Conservation (phyloP, 2,888 invertebrate genomes). For the Drosophila eohydei region DNA sequence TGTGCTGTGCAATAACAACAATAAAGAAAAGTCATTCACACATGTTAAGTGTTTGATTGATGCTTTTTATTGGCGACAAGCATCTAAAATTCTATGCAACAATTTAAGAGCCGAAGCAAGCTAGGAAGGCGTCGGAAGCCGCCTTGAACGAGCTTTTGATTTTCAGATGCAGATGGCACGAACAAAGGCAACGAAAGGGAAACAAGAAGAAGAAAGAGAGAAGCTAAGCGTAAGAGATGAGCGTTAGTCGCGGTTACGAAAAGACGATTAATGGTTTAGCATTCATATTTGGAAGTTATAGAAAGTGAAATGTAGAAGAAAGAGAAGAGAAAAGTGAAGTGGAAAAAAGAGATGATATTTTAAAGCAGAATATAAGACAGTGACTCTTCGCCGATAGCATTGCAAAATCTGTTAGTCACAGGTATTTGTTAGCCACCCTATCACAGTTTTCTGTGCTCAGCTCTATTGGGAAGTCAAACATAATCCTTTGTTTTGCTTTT, state of each 20-base stretch:
- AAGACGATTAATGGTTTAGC: too few species aligned
- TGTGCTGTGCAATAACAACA: slow-evolving; percentile 4
- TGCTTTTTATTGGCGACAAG: slow-evolving; percentile 22
- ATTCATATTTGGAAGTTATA: background rate
- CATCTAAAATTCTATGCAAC: slow-evolving; percentile 21
- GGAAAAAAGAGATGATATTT: background rate
- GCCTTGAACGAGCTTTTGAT: slow-evolving; percentile 5
- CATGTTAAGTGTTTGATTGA: slow-evolving; percentile 40
- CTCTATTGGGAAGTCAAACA: background rate
- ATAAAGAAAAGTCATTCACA: slow-evolving; percentile 16
- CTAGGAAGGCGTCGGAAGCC: background rate
- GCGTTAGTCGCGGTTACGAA: background rate
- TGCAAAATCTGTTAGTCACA: background rate
- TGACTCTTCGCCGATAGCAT: background rate
- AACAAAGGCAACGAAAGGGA: slow-evolving; percentile 19
- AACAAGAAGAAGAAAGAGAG: background rate
- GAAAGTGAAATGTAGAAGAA: background rate
- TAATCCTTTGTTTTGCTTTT: slow-evolving; percentile 4
- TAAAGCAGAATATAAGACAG: background rate
- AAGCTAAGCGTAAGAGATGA: background rate
- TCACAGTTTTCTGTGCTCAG: background rate
- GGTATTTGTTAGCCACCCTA: too few species aligned
- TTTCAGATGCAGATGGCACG: slow-evolving; percentile 4
- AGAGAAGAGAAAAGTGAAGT: background rate
- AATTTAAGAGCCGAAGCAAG: slow-evolving; percentile 16